A percentile compares a stretch with the other conserved stretches of the same genome.
These are phyloP conservation scores for Ondatra zibethicus DNA, from an alignment of 2,113 vertebrate genomes.

Conservation along the genomic window DNA sequence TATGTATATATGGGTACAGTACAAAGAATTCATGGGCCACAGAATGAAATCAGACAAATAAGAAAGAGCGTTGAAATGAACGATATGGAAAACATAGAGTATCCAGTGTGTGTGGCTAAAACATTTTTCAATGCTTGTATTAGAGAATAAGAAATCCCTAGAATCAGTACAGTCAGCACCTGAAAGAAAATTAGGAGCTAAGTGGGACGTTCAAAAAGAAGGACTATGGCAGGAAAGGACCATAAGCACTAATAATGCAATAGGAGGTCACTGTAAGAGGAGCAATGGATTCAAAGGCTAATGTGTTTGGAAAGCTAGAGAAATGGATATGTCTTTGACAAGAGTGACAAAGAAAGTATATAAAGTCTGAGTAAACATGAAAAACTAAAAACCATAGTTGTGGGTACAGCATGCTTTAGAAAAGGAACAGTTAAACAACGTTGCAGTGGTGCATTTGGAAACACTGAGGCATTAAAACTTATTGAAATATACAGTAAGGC, in stretches of 20 bases:
- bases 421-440: neutral
- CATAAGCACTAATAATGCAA: neutral
- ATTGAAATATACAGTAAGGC: conserved; percentile 13
- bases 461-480: neutral
- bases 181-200: neutral
- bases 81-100: neutral
- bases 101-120: neutral
- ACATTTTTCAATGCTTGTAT: neutral
- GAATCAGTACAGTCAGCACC: neutral
- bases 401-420: neutral
- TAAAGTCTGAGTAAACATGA: neutral
- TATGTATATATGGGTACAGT: neutral
- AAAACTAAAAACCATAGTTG: neutral
- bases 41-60: conserved; percentile 4
- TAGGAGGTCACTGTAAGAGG: neutral
- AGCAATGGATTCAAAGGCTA: neutral
- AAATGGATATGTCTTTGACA: neutral
- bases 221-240: neutral
- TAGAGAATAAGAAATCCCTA: neutral
- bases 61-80: neutral
- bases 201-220: neutral
- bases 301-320: conserved; percentile 5
- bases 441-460: conserved; percentile 1
- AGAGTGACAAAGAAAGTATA: neutral
- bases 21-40: neutral